These are phyloP conservation scores for Halcyon badia DNA, from an alignment of 2,797 vertebrate species.

Conservation along the genomic window DNA sequence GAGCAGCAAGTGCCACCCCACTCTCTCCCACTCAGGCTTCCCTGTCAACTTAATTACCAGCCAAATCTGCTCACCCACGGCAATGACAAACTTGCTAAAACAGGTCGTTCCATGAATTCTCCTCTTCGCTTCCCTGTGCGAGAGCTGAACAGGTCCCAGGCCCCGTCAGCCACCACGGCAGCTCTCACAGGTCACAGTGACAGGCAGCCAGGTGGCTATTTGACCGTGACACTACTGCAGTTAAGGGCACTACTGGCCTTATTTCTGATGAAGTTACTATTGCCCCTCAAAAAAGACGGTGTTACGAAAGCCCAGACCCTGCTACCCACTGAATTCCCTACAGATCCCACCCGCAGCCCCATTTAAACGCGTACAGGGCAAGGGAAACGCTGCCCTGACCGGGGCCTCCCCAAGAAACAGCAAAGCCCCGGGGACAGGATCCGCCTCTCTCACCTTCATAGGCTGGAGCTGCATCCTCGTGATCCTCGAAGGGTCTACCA, in stretches of 20 bases:
- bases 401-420: neutral
- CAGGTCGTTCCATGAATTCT: neutral
- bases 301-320: neutral
- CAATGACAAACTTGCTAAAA: neutral
- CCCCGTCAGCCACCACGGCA: neutral
- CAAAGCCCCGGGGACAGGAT: neutral
- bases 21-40: neutral
- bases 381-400: neutral
- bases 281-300: neutral
- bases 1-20: neutral
- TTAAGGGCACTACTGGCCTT: neutral
- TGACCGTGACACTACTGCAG: neutral
- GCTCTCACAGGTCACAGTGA: neutral
- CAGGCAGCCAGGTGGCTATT: neutral
- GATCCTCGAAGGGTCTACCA: slow-evolving; percentile 97
- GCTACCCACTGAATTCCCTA: neutral
- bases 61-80: neutral
- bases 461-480: slow-evolving; percentile 95
- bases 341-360: neutral
- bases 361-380: neutral
- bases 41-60: neutral
- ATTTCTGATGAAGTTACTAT: neutral
- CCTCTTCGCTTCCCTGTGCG: neutral
- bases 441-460: slow-evolving; percentile 90
- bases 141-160: neutral